A percentile compares a stretch with the other conserved stretches of the same genome.
These are phyloP conservation scores for Pseudoips prasinana DNA, from an alignment of 2,888 invertebrate species.

Conservation along the genomic window DNA sequence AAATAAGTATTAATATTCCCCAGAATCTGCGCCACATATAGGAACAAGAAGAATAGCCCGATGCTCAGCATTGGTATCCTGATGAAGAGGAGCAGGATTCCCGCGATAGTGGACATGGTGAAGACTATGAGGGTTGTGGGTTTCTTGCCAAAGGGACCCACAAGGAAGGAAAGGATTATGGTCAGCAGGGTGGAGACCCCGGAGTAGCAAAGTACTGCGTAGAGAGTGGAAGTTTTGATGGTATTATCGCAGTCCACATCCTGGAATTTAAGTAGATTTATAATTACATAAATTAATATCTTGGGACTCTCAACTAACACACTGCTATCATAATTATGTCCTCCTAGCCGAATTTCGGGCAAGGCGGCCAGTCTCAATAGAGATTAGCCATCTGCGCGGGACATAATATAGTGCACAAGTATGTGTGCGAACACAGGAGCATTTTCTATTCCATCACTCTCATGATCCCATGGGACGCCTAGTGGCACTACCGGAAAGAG, in stretches of 20 bases:
- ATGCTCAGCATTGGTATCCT: constrained; percentile 58
- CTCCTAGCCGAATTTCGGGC: too few species aligned
- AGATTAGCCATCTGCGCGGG: too few species aligned
- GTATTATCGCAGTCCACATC: constrained; percentile 49
- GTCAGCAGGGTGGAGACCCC: constrained; percentile 42
- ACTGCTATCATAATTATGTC: too few species aligned
- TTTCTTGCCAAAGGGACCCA: constrained; percentile 54
- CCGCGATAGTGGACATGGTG: constrained; percentile 39
- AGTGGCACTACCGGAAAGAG: too few species aligned
- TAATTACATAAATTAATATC: too few species aligned
- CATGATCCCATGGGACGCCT: too few species aligned
- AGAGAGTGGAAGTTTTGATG: constrained; percentile 53
- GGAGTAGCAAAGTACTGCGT: constrained; percentile 64
- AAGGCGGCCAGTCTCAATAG: too few species aligned
- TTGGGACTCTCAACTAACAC: too few species aligned
- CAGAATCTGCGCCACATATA: constrained; percentile 58
- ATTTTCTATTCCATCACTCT: too few species aligned
- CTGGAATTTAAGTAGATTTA: constrained; percentile 42
- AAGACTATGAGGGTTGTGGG: constrained; percentile 51
- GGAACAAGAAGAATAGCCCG: constrained; percentile 54
- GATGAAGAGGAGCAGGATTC: constrained; percentile 49
- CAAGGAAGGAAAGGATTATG: constrained; percentile 54
- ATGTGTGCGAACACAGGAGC: too few species aligned
- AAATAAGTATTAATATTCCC: constrained; percentile 65
- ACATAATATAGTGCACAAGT: too few species aligned